Conservation (phyloP, 92 coral and sea anemone species). For the Umimayanthus kanabou region DNA sequence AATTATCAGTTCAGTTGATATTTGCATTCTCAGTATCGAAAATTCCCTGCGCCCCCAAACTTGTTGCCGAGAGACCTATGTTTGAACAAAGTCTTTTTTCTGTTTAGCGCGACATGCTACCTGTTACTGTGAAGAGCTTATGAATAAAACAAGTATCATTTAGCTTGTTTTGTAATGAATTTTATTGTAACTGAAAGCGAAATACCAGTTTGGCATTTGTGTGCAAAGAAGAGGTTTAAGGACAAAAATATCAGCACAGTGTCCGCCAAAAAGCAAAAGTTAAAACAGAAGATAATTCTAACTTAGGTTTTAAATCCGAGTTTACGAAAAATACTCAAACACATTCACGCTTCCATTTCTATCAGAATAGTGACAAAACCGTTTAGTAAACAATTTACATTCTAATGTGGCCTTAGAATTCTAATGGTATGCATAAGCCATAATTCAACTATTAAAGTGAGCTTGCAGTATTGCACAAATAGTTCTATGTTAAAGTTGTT, state of each 20-base stretch:
- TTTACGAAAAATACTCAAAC: too few relatives aligned
- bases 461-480: not conserved
- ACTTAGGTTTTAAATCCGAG: not conserved
- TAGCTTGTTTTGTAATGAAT: not conserved
- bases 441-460: not conserved
- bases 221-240: not conserved
- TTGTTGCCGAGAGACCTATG: not conserved
- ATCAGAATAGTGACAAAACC: not conserved
- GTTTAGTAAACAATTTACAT: not conserved
- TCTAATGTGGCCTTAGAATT: not conserved
- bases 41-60: slow-evolving; percentile 12
- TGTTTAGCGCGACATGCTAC: not conserved
- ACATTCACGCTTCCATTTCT: not conserved
- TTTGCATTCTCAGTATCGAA: not conserved
- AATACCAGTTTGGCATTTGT: not conserved
- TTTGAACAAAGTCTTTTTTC: not conserved
- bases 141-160: not conserved
- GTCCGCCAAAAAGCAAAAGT: not conserved
- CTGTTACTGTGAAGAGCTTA: not conserved
- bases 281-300: too few relatives aligned
- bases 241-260: not conserved
- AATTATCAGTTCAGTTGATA: not conserved
- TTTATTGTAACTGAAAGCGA: not conserved
- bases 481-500: not conserved
- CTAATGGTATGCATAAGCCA: not conserved